These are phyloP conservation scores for Pantala flavescens DNA, from an alignment of 1,140 invertebrate species.

Conservation along the genomic window DNA sequence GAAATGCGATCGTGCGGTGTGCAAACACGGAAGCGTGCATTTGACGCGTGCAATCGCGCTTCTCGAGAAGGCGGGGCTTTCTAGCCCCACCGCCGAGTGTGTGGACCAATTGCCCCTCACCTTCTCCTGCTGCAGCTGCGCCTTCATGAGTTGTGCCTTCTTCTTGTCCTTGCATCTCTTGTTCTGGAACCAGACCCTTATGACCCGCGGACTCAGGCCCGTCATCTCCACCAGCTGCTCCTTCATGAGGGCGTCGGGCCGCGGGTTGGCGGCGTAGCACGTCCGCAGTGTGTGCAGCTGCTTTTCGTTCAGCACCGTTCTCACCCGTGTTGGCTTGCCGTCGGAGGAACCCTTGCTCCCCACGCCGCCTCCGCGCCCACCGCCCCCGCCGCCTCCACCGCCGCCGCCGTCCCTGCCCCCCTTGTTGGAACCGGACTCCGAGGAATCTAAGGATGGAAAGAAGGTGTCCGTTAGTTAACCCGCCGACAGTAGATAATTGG, in stretches of 20 bases:
- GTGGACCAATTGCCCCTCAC: constrained; percentile 40
- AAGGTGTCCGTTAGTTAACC: background rate
- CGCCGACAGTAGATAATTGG: background rate
- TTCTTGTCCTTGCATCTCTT: constrained; percentile 99
- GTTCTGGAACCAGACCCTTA: constrained; percentile 98
- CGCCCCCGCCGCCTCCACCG: constrained; percentile 34
- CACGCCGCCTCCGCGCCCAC: constrained; percentile 44
- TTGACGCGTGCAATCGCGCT: too few species aligned
- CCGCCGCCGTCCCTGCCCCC: constrained; percentile 43
- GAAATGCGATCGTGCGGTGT: too few species aligned
- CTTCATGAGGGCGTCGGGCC: constrained; percentile 98
- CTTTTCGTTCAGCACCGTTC: constrained; percentile 97
- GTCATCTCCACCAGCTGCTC: constrained; percentile 99
- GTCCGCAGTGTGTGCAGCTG: constrained; percentile 88
- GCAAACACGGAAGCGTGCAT: too few species aligned
- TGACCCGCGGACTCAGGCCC: constrained; percentile 85
- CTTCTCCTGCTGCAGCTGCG: constrained; percentile 95
- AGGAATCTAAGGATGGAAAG: constrained; percentile 55
- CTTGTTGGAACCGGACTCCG: constrained; percentile 73
- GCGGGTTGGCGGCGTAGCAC: constrained; percentile 93
- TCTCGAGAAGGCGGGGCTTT: too few species aligned
- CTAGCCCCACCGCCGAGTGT: too few species aligned
- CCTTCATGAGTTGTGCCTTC: constrained; percentile 90
- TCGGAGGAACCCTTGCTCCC: constrained; percentile 48
- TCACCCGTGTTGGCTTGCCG: constrained; percentile 92